Base-by-base conservation (phyloP, 2,888 invertebrate species). In the Tyria jacobaeae region DNA sequence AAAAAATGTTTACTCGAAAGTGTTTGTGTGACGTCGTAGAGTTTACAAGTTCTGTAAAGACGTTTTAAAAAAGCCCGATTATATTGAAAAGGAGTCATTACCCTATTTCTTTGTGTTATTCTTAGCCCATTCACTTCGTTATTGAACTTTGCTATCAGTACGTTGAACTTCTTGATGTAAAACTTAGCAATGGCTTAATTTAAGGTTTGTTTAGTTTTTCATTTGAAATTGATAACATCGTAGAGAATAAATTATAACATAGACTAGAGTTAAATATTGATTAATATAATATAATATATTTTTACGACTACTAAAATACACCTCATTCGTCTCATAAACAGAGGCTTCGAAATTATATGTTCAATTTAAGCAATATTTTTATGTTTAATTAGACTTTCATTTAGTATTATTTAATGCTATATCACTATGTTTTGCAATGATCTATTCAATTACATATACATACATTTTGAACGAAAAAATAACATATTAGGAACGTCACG, bases 41-140 rank as follows among this genome's bases (percentile, higher is more conserved):
- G 65, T 60, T 72, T 64, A 62, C 62, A 64, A 63, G 49, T 60
- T 68, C 65, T 66, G 76, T 68, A 73, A 79, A 79, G 77, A 71
- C 67, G 77, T 68, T 64, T 56, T 63, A 66, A 66, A 57, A 66
- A 62, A 66, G 63, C 57, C 74, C 80, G 79, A 78, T 84, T 79
- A 78, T 77, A 81, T 82, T 76, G 80, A 83, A 86, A 83, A 78
- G 80, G 80, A 84, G 86, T 88, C 88, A 86, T 89, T 90, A 89
- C 88, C 89, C 91, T 78, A 89, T 81, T 89, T 90, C 81, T 83
- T 83, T 80, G 79, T 83, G 75, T 69, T 89, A 89, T 90, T 88
- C 89, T 88, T 86, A 86, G 85, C 79, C 73, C 80, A 84, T 84
- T 88, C 87, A 86, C 74, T 79, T 78, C 82, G 79, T 84, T 81